Base-by-base conservation (phyloP, 2,797 vertebrate genomes). In the Uromys caudimaculatus region DNA sequence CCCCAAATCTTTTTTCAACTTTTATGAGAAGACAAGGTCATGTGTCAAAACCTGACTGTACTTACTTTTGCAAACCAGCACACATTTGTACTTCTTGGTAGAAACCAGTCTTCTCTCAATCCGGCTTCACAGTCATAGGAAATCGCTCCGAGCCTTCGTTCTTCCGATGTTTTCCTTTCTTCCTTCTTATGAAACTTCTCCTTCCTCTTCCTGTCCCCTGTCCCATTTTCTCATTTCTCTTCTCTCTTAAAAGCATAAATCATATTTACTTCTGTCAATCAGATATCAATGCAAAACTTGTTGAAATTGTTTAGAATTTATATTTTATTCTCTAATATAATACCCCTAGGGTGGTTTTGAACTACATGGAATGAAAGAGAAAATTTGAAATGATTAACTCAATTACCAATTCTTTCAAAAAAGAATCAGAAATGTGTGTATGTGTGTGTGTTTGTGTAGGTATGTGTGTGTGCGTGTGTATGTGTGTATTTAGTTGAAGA, bases 21-120 rank as follows among this genome's bases (percentile, higher is more conserved):
- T 83, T 94, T 93, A 69, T 92, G 41, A 89, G 56, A 94, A 89
- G 79, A 83, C 47, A 73, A 88, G n/a, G 29, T 91, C 2, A 21
- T 11, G 3, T 92, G 38, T 96, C 78, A 82, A 47, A 64, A 41
- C 54, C 81, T 88, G 67, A 58, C 62, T n/a, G 52, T 87, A 56
- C 64, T 86, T 17, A 58, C 44, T 92, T 91, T 75, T 93, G 29
- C 54, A 96, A 91, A 88, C 27, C n/a, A 77, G 6, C 54, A 17
- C 67, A 50, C 29, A 41, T 0, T 64, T 44, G 58, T 81, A 87
- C 54, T 85, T 50, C 23, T 78, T 75, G 84, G 17, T 29, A 86
- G 47, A 41, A 54, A 11, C 23, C 41, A 71, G 38, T 54, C 44
- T 60, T 73, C 71, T 94, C 56, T 50, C 50, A 89, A 1, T 1